A percentile compares a stretch with the other conserved stretches of the same genome.
phyloP scores from a whole-genome alignment of 2,113 vertebrate genomes.

The Garra rufa region DNA sequence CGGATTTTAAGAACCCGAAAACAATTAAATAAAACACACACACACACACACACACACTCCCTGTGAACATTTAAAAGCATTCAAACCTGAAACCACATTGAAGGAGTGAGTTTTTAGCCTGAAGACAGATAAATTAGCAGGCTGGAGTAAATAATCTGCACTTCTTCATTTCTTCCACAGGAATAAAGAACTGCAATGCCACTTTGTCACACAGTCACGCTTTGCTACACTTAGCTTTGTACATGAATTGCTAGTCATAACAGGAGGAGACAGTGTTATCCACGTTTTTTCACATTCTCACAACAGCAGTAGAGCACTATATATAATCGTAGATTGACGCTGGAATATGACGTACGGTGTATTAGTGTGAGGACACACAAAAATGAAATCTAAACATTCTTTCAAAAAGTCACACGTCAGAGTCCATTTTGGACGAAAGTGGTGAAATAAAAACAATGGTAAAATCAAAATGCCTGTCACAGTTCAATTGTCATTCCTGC shows the following conservation, averaged over 20 bases:
- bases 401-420: neutral
- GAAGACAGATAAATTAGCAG: neutral
- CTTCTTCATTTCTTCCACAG: neutral
- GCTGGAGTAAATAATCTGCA: neutral
- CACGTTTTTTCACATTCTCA: conserved; percentile 25
- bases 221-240: conserved; percentile 34
- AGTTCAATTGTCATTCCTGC: conserved; percentile 72
- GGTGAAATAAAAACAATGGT: neutral
- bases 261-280: conserved; percentile 36
- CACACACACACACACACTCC: conserved; percentile 33
- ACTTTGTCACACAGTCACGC: neutral
- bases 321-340: neutral
- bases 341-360: conserved; percentile 17
- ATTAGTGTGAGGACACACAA: conserved; percentile 11
- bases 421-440: conserved; percentile 30
- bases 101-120: neutral
- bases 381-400: conserved; percentile 7
- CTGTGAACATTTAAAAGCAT: conserved; percentile 13
- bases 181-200: conserved; percentile 14
- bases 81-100: neutral
- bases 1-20: conserved; percentile 53
- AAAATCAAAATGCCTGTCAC: conserved; percentile 46
- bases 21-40: conserved; percentile 67
- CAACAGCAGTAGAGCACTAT: conserved; percentile 38
- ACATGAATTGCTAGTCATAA: conserved; percentile 31